These are phyloP conservation scores for Garrulus glandarius DNA, from an alignment of 2,797 vertebrate genomes.

Conservation along the genomic window DNA sequence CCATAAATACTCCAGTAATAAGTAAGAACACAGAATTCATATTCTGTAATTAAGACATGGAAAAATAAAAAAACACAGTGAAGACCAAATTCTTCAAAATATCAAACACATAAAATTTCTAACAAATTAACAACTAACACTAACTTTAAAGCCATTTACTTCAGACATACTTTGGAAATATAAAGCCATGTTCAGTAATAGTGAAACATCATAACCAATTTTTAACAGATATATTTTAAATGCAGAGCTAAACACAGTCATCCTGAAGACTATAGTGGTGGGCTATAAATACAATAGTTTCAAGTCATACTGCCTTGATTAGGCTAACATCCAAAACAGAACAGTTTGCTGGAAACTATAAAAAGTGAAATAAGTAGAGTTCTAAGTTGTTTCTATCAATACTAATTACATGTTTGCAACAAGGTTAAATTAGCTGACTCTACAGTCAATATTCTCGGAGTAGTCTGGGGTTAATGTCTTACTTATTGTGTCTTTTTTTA, in stretches of 20 bases:
- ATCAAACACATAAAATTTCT: background rate
- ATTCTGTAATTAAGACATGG: background rate
- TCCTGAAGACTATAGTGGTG: background rate
- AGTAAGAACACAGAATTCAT: background rate
- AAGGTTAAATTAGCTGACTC: conserved; percentile 7
- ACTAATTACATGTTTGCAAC: background rate
- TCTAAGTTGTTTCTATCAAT: background rate
- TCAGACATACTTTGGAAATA: background rate
- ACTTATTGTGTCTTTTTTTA: conserved; percentile 30
- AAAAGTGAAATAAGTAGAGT: background rate
- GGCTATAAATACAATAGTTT: background rate
- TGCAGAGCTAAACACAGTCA: background rate
- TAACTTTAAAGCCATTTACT: background rate
- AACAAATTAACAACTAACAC: background rate
- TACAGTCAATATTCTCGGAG: background rate
- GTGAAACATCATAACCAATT: background rate
- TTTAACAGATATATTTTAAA: background rate
- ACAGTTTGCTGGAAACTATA: background rate
- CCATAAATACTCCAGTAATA: background rate
- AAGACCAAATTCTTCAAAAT: background rate
- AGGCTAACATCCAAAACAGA: background rate
- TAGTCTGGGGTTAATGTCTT: background rate
- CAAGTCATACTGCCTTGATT: background rate
- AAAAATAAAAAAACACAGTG: background rate
- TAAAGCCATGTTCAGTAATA: background rate